Conservation (phyloP, 1,140 invertebrate genomes). For the Palaemon carinicauda region DNA sequence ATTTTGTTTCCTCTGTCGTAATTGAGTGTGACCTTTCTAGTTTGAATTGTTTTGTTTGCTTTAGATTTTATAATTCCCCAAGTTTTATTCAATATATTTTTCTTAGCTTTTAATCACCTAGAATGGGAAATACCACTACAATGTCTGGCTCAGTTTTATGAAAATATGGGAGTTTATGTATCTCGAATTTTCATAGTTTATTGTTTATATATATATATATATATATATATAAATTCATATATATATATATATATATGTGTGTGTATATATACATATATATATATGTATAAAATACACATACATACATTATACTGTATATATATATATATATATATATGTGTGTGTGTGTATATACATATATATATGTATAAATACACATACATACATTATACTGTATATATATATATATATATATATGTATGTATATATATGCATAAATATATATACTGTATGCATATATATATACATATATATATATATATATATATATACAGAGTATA, state of each 20-base stretch:
- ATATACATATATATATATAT: background rate
- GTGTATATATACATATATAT: background rate
- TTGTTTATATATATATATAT: background rate
- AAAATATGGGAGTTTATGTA: too few relatives aligned
- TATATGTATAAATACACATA: background rate
- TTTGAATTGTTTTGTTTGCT: too few relatives aligned
- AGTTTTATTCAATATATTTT: too few relatives aligned
- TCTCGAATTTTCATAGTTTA: too few relatives aligned
- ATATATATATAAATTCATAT: background rate
- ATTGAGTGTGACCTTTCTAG: too few relatives aligned
- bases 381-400: background rate
- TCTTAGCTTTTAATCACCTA: too few relatives aligned
- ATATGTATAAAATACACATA: too few relatives aligned
- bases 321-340: background rate
- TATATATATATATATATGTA: background rate
- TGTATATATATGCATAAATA: background rate
- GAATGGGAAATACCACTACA: too few relatives aligned
- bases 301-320: too few relatives aligned
- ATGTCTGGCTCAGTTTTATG: too few relatives aligned
- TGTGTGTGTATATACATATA: background rate
- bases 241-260: background rate
- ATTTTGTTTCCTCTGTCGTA: too few relatives aligned
- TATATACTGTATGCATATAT: background rate
- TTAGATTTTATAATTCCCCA: too few relatives aligned
- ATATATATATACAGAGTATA: background rate